A percentile compares a stretch with the other conserved stretches of the same genome.
Evolutionary conservation across 2,888 invertebrate genomes (phyloP).

Genomic region (Fabriciana adippe): DNA sequence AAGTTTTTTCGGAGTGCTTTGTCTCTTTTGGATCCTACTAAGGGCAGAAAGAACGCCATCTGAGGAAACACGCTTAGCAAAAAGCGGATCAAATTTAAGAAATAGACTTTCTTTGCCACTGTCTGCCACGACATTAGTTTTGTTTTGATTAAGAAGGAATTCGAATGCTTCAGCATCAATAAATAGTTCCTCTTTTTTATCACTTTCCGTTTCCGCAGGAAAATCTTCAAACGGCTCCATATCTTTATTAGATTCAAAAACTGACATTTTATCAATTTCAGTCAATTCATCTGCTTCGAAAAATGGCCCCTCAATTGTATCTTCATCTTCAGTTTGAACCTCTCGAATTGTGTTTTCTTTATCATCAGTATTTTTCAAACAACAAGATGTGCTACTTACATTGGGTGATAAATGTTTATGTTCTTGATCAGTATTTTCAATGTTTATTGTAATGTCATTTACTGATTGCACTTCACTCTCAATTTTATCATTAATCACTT

Average conservation of each 20-base stretch:
- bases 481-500: neutral
- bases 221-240: conserved; percentile 61
- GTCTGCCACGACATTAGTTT: conserved; percentile 61
- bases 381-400: conserved; percentile 50
- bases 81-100: conserved; percentile 74
- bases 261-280: conserved; percentile 50
- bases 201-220: conserved; percentile 44
- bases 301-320: conserved; percentile 73
- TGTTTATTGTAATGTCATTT: conserved; percentile 14
- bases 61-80: conserved; percentile 66
- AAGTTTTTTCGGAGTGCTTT: conserved; percentile 63
- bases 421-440: conserved; percentile 46
- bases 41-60: conserved; percentile 63
- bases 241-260: conserved; percentile 51
- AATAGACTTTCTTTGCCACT: conserved; percentile 77
- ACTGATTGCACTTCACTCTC: conserved; percentile 7
- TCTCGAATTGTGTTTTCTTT: conserved; percentile 58
- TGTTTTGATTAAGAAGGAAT: conserved; percentile 71
- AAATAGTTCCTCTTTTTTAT: conserved; percentile 64
- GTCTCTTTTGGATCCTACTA: conserved; percentile 56
- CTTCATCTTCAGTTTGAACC: conserved; percentile 72
- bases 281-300: conserved; percentile 61
- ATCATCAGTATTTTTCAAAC: conserved; percentile 56
- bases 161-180: conserved; percentile 76
- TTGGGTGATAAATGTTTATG: conserved; percentile 44